These are phyloP conservation scores for Porites lobata DNA, from an alignment of 92 coral and sea anemone genomes.

Conservation along the genomic window DNA sequence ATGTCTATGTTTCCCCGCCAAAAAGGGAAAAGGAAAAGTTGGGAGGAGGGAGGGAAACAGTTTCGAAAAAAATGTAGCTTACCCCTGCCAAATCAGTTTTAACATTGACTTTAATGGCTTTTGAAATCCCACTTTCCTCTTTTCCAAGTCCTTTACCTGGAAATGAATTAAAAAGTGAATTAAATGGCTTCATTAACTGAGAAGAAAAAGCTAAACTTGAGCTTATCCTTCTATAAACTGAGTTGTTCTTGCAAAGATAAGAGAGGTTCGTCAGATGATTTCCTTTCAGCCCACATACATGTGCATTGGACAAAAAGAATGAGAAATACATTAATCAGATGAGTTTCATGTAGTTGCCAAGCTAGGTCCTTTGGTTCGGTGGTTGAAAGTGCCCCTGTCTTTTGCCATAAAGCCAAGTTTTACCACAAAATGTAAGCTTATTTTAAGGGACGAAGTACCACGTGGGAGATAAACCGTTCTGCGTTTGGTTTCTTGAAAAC, in stretches of 20 bases:
- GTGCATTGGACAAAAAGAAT: too few species aligned
- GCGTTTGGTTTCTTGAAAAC: neutral
- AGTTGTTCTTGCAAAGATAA: too few species aligned
- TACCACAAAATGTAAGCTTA: too few species aligned
- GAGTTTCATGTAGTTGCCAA: too few species aligned
- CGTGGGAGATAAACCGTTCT: constrained; percentile 26
- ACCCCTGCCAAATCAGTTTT: constrained; percentile 94
- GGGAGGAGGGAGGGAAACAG: neutral
- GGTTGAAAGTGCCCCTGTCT: too few species aligned
- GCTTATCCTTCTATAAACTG: neutral
- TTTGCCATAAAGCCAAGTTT: too few species aligned
- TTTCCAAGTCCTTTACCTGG: constrained; percentile 97
- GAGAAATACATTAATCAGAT: too few species aligned
- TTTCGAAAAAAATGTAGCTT: neutral
- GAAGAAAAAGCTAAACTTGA: neutral
- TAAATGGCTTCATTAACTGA: neutral
- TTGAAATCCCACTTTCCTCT: constrained; percentile 91
- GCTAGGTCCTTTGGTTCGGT: too few species aligned
- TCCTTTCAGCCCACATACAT: too few species aligned
- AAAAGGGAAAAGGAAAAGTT: too few species aligned
- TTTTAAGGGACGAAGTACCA: neutral
- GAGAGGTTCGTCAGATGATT: too few species aligned
- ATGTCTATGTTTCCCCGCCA: too few species aligned
- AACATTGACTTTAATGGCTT: constrained; percentile 95
- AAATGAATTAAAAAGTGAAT: neutral